Percentiles rank a stretch among this genome's conserved stretches.
Evolutionary conservation across 1,140 invertebrate species (phyloP).

Genomic region (Zaprionus gabonicus): DNA sequence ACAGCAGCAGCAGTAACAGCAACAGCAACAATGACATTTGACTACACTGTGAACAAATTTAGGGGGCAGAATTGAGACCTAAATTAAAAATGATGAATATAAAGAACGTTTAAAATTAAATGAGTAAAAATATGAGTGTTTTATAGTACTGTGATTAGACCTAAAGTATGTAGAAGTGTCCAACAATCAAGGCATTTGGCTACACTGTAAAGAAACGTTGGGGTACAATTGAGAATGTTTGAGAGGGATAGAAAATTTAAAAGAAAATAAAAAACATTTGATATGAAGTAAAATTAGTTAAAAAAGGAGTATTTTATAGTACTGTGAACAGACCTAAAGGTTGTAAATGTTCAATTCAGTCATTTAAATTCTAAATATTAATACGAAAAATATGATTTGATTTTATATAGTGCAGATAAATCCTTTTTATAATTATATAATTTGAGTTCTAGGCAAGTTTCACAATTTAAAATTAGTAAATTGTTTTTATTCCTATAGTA

Average conservation of each 20-base stretch:
- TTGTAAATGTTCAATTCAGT: too few relatives aligned
- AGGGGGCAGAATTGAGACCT: not conserved
- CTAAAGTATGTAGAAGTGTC: not conserved
- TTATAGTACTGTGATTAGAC: not conserved
- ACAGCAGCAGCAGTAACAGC: not conserved
- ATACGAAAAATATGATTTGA: too few relatives aligned
- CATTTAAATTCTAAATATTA: not conserved
- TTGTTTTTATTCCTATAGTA: too few relatives aligned
- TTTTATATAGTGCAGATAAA: not conserved
- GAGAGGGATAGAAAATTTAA: not conserved
- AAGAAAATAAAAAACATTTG: not conserved
- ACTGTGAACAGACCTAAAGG: not conserved
- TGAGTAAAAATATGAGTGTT: too few relatives aligned
- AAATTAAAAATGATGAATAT: not conserved
- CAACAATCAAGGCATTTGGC: not conserved
- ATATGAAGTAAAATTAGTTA: too few relatives aligned
- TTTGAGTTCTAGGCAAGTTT: not conserved
- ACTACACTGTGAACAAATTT: not conserved
- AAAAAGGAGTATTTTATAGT: not conserved
- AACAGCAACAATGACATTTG: slow-evolving; percentile 27
- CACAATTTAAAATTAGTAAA: not conserved
- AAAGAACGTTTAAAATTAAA: too few relatives aligned
- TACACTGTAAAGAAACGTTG: too few relatives aligned
- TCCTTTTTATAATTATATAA: too few relatives aligned
- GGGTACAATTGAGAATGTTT: not conserved